Conservation (phyloP, 2,113 vertebrate species). For the Saguinus midas region DNA sequence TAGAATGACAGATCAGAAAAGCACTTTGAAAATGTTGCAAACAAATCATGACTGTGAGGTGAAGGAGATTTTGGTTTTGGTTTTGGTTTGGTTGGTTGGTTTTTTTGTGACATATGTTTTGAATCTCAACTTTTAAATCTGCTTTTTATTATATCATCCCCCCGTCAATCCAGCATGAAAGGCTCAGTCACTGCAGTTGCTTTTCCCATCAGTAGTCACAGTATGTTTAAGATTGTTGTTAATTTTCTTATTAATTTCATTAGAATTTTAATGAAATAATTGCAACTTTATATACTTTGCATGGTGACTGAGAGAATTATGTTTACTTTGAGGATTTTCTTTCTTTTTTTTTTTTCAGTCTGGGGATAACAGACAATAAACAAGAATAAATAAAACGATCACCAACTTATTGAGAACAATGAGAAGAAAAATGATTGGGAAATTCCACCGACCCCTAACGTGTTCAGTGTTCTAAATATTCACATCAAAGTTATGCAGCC, state of each 20-base stretch:
- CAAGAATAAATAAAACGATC: slow-evolving; percentile 54
- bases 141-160: background rate
- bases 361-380: slow-evolving; percentile 52
- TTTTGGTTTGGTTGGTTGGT: background rate
- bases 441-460: background rate
- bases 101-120: background rate
- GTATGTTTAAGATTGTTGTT: slow-evolving; percentile 48
- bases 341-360: background rate
- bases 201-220: slow-evolving; percentile 49
- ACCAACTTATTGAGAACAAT: slow-evolving; percentile 24
- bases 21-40: background rate
- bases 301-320: slow-evolving; percentile 49
- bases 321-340: slow-evolving; percentile 43
- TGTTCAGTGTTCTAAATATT: background rate
- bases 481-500: background rate
- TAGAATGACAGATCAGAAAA: background rate
- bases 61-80: background rate
- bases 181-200: background rate
- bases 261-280: slow-evolving; percentile 70
- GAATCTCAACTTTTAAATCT: background rate
- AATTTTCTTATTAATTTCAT: slow-evolving; percentile 69
- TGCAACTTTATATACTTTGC: slow-evolving; percentile 33
- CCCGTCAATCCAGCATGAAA: background rate
- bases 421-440: background rate
- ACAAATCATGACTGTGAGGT: background rate